Evolutionary conservation across 2,113 vertebrate species (phyloP).

Genomic region (Thalassarche chlororhynchos): DNA sequence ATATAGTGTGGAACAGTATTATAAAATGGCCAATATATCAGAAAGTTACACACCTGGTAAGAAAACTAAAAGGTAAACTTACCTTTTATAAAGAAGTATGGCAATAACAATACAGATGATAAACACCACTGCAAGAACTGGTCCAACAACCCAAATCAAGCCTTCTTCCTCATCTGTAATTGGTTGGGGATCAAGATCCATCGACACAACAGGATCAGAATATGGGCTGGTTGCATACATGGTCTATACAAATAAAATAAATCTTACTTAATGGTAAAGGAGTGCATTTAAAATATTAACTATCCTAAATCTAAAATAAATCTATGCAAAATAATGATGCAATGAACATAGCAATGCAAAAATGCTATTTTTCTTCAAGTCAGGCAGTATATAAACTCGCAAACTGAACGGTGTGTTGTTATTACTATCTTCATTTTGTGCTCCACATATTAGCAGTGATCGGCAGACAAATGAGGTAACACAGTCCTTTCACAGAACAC

Average conservation of each 20-base stretch:
- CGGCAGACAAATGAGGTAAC: background rate
- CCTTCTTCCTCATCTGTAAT: conserved; percentile 99
- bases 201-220: conserved; percentile 94
- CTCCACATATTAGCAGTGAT: background rate
- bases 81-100: conserved; percentile 99
- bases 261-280: background rate
- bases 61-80: conserved; percentile 55
- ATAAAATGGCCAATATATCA: background rate
- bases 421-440: background rate
- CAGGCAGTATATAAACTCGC: background rate
- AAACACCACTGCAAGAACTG: conserved; percentile 97
- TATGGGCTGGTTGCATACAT: conserved; percentile 98
- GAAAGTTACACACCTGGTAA: background rate
- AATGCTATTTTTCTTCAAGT: background rate
- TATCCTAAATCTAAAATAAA: background rate
- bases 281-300: background rate
- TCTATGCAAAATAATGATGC: background rate
- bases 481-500: background rate
- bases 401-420: background rate
- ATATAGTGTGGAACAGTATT: background rate
- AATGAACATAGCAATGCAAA: background rate
- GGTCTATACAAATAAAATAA: conserved; percentile 77
- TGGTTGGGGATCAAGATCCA: conserved; percentile 94
- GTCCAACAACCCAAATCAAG: conserved; percentile 97
- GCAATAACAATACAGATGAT: conserved; percentile 99